Evolutionary conservation across 1,140 invertebrate genomes (phyloP).

Genomic region (Saxidomus purpurata): DNA sequence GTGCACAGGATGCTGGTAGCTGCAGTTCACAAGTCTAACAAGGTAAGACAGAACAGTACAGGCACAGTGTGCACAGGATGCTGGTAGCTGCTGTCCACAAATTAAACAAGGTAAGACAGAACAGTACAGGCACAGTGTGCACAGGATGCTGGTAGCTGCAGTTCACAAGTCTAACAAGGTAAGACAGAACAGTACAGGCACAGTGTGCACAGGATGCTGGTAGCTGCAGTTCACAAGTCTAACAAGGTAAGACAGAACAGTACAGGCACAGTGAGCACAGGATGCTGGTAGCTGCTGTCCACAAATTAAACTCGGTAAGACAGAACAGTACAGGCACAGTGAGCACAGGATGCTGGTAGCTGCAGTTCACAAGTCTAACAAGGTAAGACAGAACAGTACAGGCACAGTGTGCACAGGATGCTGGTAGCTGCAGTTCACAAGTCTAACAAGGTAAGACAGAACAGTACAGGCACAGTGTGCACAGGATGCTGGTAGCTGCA

Average conservation of each 20-base stretch:
- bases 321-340: conserved; percentile 77
- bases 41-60: conserved; percentile 57
- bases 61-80: background rate
- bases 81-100: background rate
- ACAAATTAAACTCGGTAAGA: background rate
- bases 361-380: conserved; percentile 73
- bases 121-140: background rate
- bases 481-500: conserved; percentile 76
- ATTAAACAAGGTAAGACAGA: conserved; percentile 6
- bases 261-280: background rate
- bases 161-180: background rate
- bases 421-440: conserved; percentile 75
- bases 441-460: conserved; percentile 70
- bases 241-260: conserved; percentile 17
- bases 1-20: conserved; percentile 77
- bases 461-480: conserved; percentile 79
- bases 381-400: conserved; percentile 75
- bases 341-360: conserved; percentile 76
- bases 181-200: conserved; percentile 6
- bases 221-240: background rate
- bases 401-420: conserved; percentile 77
- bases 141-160: background rate
- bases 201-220: background rate
- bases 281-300: background rate
- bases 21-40: conserved; percentile 74